phyloP scores from a whole-genome alignment of 2,888 invertebrate species.

The Mesoligia furuncula region DNA sequence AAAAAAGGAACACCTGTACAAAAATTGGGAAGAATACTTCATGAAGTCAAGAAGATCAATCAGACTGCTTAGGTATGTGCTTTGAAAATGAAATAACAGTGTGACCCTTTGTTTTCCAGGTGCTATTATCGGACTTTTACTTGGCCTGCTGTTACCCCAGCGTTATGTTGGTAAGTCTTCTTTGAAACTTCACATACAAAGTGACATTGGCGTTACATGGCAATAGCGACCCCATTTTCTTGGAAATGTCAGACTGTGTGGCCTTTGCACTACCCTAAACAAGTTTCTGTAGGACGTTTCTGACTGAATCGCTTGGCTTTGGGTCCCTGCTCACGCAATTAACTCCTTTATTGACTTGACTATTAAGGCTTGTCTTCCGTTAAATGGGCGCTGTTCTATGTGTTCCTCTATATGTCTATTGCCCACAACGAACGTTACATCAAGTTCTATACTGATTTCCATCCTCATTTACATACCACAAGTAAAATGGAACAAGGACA shows the following conservation, averaged over 20 bases:
- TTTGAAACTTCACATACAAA: not conserved
- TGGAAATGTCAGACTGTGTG: constrained; percentile 29
- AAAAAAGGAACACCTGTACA: too few relatives aligned
- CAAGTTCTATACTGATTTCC: not conserved
- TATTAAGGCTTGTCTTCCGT: not conserved
- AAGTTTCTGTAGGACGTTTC: too few relatives aligned
- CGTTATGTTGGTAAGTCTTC: constrained; percentile 83
- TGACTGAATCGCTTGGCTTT: too few relatives aligned
- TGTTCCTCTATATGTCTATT: not conserved
- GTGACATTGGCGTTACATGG: not conserved
- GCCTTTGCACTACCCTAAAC: constrained; percentile 5
- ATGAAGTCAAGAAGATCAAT: too few relatives aligned
- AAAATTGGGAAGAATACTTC: too few relatives aligned
- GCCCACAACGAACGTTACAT: not conserved
- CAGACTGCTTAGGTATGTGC: too few relatives aligned
- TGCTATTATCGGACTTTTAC: constrained; percentile 78
- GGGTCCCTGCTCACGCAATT: too few relatives aligned
- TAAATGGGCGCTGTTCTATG: not conserved
- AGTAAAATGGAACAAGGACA: too few relatives aligned
- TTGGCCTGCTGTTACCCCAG: constrained; percentile 80
- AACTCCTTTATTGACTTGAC: too few relatives aligned
- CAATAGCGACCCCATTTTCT: not conserved
- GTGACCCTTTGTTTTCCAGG: constrained; percentile 72
- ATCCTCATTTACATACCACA: not conserved
- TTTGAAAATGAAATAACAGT: not conserved